Conservation (phyloP, 92 coral and sea anemone genomes). For the Palythoa heliodiscus region DNA sequence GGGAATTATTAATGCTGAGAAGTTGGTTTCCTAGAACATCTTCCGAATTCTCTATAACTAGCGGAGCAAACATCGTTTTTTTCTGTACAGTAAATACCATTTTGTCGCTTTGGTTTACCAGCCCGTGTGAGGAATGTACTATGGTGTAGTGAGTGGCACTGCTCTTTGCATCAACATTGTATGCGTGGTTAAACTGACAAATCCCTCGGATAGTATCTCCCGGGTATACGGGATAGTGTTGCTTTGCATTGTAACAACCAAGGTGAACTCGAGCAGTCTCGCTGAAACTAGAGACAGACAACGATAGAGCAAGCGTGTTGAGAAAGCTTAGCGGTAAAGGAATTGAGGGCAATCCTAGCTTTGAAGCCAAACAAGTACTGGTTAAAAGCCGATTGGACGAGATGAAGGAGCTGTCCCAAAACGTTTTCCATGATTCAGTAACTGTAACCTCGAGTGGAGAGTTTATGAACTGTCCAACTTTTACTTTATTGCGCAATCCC, state of each 20-base stretch:
- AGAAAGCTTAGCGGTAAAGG: slow-evolving; percentile 39
- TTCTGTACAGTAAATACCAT: slow-evolving; percentile 35
- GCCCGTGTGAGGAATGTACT: slow-evolving; percentile 36
- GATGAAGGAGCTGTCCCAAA: slow-evolving; percentile 43
- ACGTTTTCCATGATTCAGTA: slow-evolving; percentile 47
- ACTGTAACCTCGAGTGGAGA: slow-evolving; percentile 38
- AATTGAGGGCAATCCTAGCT: slow-evolving; percentile 20
- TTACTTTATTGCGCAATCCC: slow-evolving; percentile 30
- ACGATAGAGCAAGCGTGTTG: slow-evolving; percentile 33
- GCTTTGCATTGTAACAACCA: slow-evolving; percentile 43
- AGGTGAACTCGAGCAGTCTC: slow-evolving; percentile 47
- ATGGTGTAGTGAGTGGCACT: slow-evolving; percentile 17
- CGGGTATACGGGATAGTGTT: slow-evolving; percentile 29
- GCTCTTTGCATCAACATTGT: neutral
- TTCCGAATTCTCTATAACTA: slow-evolving; percentile 5
- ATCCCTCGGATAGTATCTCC: slow-evolving; percentile 36
- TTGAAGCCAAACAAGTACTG: slow-evolving; percentile 35
- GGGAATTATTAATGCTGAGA: neutral
- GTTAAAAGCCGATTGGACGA: slow-evolving; percentile 28
- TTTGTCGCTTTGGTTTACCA: slow-evolving; percentile 33
- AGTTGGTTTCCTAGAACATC: neutral
- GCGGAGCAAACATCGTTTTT: slow-evolving; percentile 43
- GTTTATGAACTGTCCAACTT: slow-evolving; percentile 19
- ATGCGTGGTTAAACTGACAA: slow-evolving; percentile 37
- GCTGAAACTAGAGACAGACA: slow-evolving; percentile 41